Evolutionary conservation across 2,888 invertebrate species (phyloP), one percentile per base, ranked within the genome.

Genomic region (Leucophenga maculata): DNA sequence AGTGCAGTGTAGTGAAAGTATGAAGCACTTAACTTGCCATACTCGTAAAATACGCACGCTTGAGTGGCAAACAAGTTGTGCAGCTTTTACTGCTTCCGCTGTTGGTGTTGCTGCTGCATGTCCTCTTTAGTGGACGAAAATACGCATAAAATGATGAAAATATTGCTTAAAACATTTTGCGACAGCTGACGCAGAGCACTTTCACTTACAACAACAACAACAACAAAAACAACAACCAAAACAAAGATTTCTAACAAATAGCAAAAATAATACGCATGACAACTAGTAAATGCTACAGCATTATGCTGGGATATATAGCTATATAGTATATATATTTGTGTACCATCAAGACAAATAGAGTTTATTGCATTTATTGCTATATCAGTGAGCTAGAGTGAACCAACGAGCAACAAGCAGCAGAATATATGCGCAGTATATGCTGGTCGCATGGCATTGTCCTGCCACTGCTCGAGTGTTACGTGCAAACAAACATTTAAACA

Each of bases 291-390:
- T 44, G 60, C 60, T 44, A 62, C 3, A 26, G 44, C 60, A 62
- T 62, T 62, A 62, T 32, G 20, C 26, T 18, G 55, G 8, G 8
- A 39, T 13, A 18, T 20, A 62, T 9, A 62, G 18, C 11, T 13
- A 59, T 14, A 16, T 50, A 50, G 16, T 50, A 50, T 59, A 16
- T 59, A 26, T 26, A 39, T 39, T 39, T 39, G 39, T 6, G 50
- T 11, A 8, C 50, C 50, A 50, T 50, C 50, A 50, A 64, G 59
- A 59, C 59, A n/a, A 59, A 31, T 31, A 59, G 3, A 59, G 59
- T 59, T 66, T 66, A 52, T 55, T 20, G 55, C 66, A 66, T 55
- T 46, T 66, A 66, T 55, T 54, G 55, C 55, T 66, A 32, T 66
- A 52, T 66, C 52, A 66, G n/a, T n/a, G n/a, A n/a, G n/a, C n/a